Evolutionary conservation across 2,888 invertebrate species (phyloP), one percentile per base, ranked within the genome.

Genomic region (Acrobasis suavella): DNA sequence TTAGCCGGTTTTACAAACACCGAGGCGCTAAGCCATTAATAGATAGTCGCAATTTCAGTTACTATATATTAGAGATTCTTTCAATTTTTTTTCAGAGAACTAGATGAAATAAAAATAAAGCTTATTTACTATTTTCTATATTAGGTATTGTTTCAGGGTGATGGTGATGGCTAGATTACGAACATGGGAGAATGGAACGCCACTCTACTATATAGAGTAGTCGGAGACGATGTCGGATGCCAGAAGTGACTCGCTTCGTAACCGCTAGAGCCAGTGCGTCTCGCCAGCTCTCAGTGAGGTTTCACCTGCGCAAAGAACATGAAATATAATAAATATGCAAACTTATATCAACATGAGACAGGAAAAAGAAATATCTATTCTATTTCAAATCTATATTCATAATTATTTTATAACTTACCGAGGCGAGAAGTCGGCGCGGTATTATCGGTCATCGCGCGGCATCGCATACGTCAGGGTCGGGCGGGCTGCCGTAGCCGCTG

Each of bases 401-500:
- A 22, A 22, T 22, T 2, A 38, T 54, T 37, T 37, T 54, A 38
- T 54, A 51, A 5, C 75, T 74, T 65, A 92, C 91, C 85, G 91
- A 87, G 83, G 91, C 87, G 78, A 87, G 84, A 73, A 88, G 86
- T 86, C 91, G 91, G 88, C 91, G 91, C 62, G 84, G 82, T 74
- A 87, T 77, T 75, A 80, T 79, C 85, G 91, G 92, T 92, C 91
- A 91, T 91, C 92, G 91, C 68, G 89, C 91, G 68, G 90, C 90
- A 66, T 92, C 93, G 76, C 87, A 93, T 72, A 94, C 95, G 72
- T 95, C 95, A 14, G 95, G 95, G 83, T 95, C 95, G 38, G 96
- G 92, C 70, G 92, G 96, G 86, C 96, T 96, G 74, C 96, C 96
- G 89, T 96, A 96, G 2, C 96, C 96, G 82, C 96, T 96, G 77